Evolutionary conservation across 1,140 invertebrate species (phyloP), one percentile per base, ranked within the genome.

Genomic region (Tetragonula clypearis): DNA sequence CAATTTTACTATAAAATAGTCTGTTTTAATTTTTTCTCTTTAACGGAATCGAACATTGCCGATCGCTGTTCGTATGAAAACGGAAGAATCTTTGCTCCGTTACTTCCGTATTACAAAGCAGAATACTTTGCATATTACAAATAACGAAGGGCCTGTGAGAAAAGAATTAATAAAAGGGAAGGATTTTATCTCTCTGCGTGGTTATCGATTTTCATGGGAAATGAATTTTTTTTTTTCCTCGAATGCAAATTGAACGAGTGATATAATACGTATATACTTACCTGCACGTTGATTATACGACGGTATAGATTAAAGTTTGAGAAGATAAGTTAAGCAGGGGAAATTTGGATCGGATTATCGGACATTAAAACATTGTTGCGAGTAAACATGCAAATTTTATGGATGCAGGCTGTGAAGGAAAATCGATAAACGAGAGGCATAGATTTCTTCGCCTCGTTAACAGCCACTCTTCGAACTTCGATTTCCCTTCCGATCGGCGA

Each of bases 321-420:
- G 49, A 23, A 49, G 49, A 4, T 5, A 72, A 15, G 41, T n/a
- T 49, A 49, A n/a, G 14, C n/a, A n/a, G 35, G 23, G 23, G 21
- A 72, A 72, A 72, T 72, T 55, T 26, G 71, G 53, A 53, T 73
- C 19, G 14, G 41, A 73, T 71, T 72, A 73, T 55, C 41, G 15
- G 71, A 26, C 9, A 17, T 26, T 55, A 14, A n/a, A 26, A 73
- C 15, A 53, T 23, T 73, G 49, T 73, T 73, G 71, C 71, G 19
- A n/a, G n/a, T 5, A 73, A 73, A 73, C 49, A 73, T 73, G 53
- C 15, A 73, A 73, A 53, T 73, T 73, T 73, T 49, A 73, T 73
- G n/a, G 53, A 73, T 73, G 19, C 71, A 53, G 23, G 49, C 17
- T 55, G 30, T 30, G 71, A 73, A 73, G 53, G 15, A 15, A 73